phyloP scores from a whole-genome alignment of 2,888 invertebrate genomes.

The Latrodectus hesperus region DNA sequence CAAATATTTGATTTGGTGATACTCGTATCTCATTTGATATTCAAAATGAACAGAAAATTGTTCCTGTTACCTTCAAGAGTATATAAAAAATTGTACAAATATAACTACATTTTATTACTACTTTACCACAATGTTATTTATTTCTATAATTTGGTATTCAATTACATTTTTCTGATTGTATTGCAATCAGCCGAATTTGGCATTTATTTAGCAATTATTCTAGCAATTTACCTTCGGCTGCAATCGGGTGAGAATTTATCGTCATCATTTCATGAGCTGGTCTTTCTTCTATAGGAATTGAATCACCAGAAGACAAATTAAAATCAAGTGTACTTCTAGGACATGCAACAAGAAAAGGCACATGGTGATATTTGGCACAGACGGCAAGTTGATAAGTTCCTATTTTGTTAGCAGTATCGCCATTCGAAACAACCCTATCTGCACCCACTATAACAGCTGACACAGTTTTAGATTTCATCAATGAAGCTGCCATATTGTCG shows the following conservation, averaged over 20 bases:
- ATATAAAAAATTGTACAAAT: too few species aligned
- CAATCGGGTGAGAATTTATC: slow-evolving; percentile 89
- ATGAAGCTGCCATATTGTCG: slow-evolving; percentile 94
- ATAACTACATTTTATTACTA: too few species aligned
- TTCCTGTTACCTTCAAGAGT: too few species aligned
- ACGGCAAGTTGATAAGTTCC: slow-evolving; percentile 95
- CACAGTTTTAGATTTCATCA: slow-evolving; percentile 88
- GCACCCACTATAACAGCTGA: slow-evolving; percentile 97
- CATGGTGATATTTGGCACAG: slow-evolving; percentile 89
- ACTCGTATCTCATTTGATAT: too few species aligned
- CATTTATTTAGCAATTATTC: background rate
- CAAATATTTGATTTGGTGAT: too few species aligned
- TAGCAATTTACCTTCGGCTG: slow-evolving; percentile 83
- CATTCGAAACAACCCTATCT: slow-evolving; percentile 95
- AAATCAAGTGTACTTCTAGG: slow-evolving; percentile 92
- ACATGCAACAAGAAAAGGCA: slow-evolving; percentile 97
- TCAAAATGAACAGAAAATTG: too few species aligned
- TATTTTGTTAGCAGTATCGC: slow-evolving; percentile 99
- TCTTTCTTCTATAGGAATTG: slow-evolving; percentile 94
- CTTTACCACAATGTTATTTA: too few species aligned
- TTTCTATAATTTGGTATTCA: too few species aligned
- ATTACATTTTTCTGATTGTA: too few species aligned
- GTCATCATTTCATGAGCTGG: slow-evolving; percentile 93
- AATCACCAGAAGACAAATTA: slow-evolving; percentile 84
- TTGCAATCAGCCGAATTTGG: too few species aligned